These are phyloP conservation scores for Lapara coniferarum DNA, from an alignment of 2,888 invertebrate genomes.

Conservation along the genomic window DNA sequence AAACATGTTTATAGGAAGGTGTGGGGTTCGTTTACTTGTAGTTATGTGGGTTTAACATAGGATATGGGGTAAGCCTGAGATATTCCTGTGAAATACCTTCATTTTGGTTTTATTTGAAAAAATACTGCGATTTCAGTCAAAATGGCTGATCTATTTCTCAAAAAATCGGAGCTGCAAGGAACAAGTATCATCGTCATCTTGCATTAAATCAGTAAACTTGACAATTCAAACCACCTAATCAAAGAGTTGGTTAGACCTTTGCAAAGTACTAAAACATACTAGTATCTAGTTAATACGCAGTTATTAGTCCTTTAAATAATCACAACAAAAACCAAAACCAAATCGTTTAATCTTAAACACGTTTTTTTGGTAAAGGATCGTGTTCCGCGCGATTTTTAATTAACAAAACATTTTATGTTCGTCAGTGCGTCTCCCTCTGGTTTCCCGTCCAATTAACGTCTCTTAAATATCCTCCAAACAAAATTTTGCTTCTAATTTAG, in stretches of 20 bases:
- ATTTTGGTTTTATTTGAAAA: too few species aligned
- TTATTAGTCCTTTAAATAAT: too few species aligned
- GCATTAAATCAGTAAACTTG: too few species aligned
- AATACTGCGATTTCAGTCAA: too few species aligned
- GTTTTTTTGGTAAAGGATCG: neutral
- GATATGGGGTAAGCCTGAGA: neutral
- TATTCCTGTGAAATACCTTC: neutral
- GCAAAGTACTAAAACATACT: too few species aligned
- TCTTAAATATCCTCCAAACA: conserved; percentile 13
- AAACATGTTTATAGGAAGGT: conserved; percentile 11
- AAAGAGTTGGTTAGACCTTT: too few species aligned
- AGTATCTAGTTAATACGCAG: too few species aligned
- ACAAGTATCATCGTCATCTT: too few species aligned
- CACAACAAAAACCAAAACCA: neutral
- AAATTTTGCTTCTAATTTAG: neutral
- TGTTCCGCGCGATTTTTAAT: conserved; percentile 18
- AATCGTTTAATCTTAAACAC: conserved; percentile 8
- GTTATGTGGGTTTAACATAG: neutral
- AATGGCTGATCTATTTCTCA: too few species aligned
- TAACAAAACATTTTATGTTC: conserved; percentile 20
- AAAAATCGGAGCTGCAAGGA: too few species aligned
- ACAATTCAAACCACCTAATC: too few species aligned
- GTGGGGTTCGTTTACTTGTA: neutral
- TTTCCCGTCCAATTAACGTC: neutral
- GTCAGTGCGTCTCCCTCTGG: neutral